Evolutionary conservation across 23 tunicate genomes (phyloP).

Genomic region (Trididemnum clinides): DNA sequence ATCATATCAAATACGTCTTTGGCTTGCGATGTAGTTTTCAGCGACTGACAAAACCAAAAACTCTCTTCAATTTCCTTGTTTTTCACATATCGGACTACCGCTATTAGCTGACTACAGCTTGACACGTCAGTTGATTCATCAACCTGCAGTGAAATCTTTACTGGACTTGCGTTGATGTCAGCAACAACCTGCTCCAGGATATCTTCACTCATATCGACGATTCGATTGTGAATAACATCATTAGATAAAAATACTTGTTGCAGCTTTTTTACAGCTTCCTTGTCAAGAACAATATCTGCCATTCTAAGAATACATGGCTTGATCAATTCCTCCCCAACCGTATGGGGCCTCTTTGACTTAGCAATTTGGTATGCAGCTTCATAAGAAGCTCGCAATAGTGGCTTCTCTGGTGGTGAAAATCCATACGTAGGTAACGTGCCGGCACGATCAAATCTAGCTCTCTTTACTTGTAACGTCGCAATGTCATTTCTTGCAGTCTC

Average conservation of each 20-base stretch:
- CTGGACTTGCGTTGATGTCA: constrained; percentile 22
- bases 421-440: too few relatives aligned
- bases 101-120: constrained; percentile 20
- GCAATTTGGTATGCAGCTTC: too few relatives aligned
- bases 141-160: constrained; percentile 39
- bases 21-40: constrained; percentile 31
- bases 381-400: too few relatives aligned
- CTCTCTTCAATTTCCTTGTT: constrained; percentile 39
- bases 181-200: constrained; percentile 39
- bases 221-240: constrained; percentile 27
- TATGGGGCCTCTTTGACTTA: too few relatives aligned
- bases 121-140: constrained; percentile 53
- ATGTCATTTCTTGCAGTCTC: too few relatives aligned
- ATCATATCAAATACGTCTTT: constrained; percentile 25
- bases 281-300: too few relatives aligned
- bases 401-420: too few relatives aligned
- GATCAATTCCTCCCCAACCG: too few relatives aligned
- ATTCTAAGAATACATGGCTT: too few relatives aligned
- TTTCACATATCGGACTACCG: constrained; percentile 43
- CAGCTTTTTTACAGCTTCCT: constrained; percentile 24
- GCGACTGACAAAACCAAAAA: constrained; percentile 56
- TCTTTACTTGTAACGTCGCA: too few relatives aligned
- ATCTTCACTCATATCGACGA: constrained; percentile 36
- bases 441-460: too few relatives aligned
- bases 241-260: constrained; percentile 20